These are phyloP conservation scores for Aphyosemion australe DNA, from an alignment of 2,113 vertebrate species.

Conservation along the genomic window DNA sequence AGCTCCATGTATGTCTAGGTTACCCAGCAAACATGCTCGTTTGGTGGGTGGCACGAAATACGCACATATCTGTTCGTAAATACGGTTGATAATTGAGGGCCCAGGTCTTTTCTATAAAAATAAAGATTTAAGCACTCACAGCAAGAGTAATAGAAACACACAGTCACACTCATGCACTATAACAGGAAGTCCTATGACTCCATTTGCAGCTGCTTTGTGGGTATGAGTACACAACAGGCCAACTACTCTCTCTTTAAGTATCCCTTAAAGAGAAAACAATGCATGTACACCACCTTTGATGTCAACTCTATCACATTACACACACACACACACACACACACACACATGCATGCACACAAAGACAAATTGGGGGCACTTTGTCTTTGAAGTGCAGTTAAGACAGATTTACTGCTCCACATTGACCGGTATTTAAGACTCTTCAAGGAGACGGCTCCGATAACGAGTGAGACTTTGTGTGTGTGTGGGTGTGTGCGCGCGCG, in stretches of 20 bases:
- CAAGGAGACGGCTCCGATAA: conserved; percentile 36
- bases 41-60: too few relatives aligned
- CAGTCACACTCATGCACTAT: too few relatives aligned
- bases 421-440: conserved; percentile 53
- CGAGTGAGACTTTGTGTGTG: conserved; percentile 26
- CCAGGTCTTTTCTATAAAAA: too few relatives aligned
- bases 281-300: conserved; percentile 42
- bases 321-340: conserved; percentile 9
- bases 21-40: too few relatives aligned
- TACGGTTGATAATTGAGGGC: too few relatives aligned
- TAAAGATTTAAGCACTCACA: too few relatives aligned
- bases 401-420: conserved; percentile 58
- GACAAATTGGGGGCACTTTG: conserved; percentile 22
- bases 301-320: conserved; percentile 39
- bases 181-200: too few relatives aligned
- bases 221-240: conserved; percentile 26
- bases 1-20: not conserved
- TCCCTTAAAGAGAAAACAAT: conserved; percentile 29
- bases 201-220: conserved; percentile 52
- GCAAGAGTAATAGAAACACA: too few relatives aligned
- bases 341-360: conserved; percentile 6
- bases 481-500: conserved; percentile 18
- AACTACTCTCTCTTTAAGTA: conserved; percentile 16
- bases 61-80: too few relatives aligned
- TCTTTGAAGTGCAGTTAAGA: conserved; percentile 53